Base-by-base conservation (phyloP, 2,113 vertebrate genomes). In the Copsychus sechellarum region DNA sequence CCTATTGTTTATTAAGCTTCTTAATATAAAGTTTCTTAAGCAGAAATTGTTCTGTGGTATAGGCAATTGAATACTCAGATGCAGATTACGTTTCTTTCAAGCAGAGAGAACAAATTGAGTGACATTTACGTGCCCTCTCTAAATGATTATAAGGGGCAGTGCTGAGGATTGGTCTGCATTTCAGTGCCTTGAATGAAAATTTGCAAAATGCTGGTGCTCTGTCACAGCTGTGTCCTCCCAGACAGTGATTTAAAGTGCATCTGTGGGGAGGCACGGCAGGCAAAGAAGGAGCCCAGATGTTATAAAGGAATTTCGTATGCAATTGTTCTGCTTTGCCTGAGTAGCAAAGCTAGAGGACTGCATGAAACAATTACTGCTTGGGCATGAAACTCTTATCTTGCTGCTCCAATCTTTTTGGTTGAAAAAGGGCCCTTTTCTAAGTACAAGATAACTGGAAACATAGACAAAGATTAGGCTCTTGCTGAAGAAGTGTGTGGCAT, bases 401-500 rank as follows among this genome's bases (percentile, higher is more conserved):
- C 60, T 84, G 17, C 77, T 78, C 19, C 34, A 56, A 31, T 47
- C 19, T 71, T 43, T 87, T 34, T 1, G 3, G 20, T 64, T 91
- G 40, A 22, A 81, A 60, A 62, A 40, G 47, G n/a, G 29, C 33
- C 16, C 4, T 54, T 16, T 42, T 81, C 3, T n/a, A 66, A 71
- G 34, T 12, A 22, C 47, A 53, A 74, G 58, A 29, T 60, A 84
- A 56, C 65, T 51, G 34, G 38, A 79, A 81, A 31, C 23, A 42
- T 0, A 45, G 71, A 23, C 48, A 42, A 70, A 71, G 42, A 56
- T 78, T 4, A 67, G 56, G 8, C 26, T 58, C 33, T 71, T 4
- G 1, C 33, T 58, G 64, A 15, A 66, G 51, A 33, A 61, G 31
- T 25, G 5, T 0, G 1, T 83, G 6, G 2, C 26, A 13, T 50